phyloP scores from a whole-genome alignment of 35 echinoderm and acorn worm genomes.

The Apostichopus parvimensis region DNA sequence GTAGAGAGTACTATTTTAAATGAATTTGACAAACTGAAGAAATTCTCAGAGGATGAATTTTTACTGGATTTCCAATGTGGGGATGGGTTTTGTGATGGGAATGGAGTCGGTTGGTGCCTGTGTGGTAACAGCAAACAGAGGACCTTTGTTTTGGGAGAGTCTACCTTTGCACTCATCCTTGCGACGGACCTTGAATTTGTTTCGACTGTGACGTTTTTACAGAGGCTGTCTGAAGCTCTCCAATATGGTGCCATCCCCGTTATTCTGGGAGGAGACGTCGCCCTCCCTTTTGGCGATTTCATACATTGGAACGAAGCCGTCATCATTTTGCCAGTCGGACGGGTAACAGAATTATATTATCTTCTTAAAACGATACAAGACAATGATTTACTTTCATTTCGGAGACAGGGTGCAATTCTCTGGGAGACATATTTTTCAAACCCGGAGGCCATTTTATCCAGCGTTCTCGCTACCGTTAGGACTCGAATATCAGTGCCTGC shows the following conservation, averaged over 20 bases:
- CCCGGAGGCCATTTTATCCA: slow-evolving; percentile 62
- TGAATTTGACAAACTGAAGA: slow-evolving; percentile 86
- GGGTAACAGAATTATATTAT: slow-evolving; percentile 94
- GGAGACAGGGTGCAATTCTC: slow-evolving; percentile 87
- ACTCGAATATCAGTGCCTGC: slow-evolving; percentile 89
- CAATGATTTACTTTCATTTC: slow-evolving; percentile 79
- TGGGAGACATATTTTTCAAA: slow-evolving; percentile 89
- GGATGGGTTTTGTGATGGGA: slow-evolving; percentile 20
- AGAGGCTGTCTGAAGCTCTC: slow-evolving; percentile 81
- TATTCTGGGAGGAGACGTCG: slow-evolving; percentile 79
- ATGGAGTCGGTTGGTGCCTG: slow-evolving; percentile 74
- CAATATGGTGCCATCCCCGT: slow-evolving; percentile 90
- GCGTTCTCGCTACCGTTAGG: slow-evolving; percentile 79
- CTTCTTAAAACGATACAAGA: slow-evolving; percentile 93
- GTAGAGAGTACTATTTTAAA: slow-evolving; percentile 62
- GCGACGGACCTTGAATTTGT: slow-evolving; percentile 62
- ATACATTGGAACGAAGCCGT: slow-evolving; percentile 84
- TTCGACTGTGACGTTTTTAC: slow-evolving; percentile 73
- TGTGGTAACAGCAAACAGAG: slow-evolving; percentile 68
- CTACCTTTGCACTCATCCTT: slow-evolving; percentile 86
- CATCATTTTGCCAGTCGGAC: slow-evolving; percentile 73
- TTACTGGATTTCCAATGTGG: slow-evolving; percentile 79
- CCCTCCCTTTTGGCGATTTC: slow-evolving; percentile 86
- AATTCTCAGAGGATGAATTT: slow-evolving; percentile 71
- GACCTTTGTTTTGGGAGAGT: slow-evolving; percentile 68